Evolutionary conservation across 2,888 invertebrate genomes (phyloP).

Genomic region (Spialia ferax): DNA sequence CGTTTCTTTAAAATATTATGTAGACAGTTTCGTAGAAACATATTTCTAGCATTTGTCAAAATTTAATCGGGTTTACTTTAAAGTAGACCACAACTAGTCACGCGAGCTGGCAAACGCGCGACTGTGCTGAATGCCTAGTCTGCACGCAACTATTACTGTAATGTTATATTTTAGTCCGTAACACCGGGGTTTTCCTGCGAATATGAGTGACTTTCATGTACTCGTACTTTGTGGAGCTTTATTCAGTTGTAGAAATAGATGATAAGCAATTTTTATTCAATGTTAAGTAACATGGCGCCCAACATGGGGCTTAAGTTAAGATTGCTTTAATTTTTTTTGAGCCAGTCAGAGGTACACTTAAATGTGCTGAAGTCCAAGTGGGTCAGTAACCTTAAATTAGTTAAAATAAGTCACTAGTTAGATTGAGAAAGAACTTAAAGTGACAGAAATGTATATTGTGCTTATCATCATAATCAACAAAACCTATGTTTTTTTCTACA

Average conservation of each 20-base stretch:
- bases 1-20: no score
- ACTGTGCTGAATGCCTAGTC: constrained; percentile 22
- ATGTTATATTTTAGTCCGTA: constrained; percentile 7
- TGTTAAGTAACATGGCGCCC: neutral
- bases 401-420: no score
- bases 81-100: constrained; percentile 14
- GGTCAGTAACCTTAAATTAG: no score
- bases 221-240: neutral
- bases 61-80: constrained; percentile 14
- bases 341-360: no score
- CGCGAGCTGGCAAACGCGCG: constrained; percentile 6
- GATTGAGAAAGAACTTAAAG: no score
- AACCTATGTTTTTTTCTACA: no score
- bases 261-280: neutral
- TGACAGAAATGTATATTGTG: no score
- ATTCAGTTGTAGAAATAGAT: neutral
- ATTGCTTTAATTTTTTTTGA: neutral
- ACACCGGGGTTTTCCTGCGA: constrained; percentile 10
- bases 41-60: constrained; percentile 24
- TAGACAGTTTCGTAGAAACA: neutral
- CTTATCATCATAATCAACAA: no score
- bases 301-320: no score
- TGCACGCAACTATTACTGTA: constrained; percentile 19
- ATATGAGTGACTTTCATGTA: neutral
- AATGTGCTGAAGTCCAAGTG: no score